phyloP scores from a whole-genome alignment of 2,888 invertebrate species.

The Aplocera efformata region DNA sequence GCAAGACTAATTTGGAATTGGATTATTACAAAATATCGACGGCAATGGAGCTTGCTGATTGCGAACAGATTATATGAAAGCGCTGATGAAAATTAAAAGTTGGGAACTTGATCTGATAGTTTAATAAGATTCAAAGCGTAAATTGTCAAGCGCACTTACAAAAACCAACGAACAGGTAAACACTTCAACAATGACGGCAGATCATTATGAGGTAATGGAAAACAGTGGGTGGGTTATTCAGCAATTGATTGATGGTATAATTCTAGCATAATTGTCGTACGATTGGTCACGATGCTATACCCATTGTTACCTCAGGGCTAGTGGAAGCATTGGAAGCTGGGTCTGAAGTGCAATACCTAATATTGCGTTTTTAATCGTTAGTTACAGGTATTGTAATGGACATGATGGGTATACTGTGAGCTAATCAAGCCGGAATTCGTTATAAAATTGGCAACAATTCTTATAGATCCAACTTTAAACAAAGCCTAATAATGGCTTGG shows the following conservation, averaged over 20 bases:
- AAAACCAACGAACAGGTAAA: slow-evolving; percentile 23
- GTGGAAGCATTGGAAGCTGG: slow-evolving; percentile 9
- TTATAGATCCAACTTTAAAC: too few relatives aligned
- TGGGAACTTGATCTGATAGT: slow-evolving; percentile 4
- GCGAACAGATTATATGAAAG: too few relatives aligned
- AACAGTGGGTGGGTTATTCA: slow-evolving; percentile 43
- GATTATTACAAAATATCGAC: too few relatives aligned
- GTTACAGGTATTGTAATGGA: too few relatives aligned
- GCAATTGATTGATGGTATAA: slow-evolving; percentile 71
- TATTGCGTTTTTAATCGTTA: too few relatives aligned
- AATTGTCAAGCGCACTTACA: slow-evolving; percentile 20
- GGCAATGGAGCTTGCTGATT: too few relatives aligned
- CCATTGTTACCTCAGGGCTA: slow-evolving; percentile 43
- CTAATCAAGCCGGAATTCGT: too few relatives aligned
- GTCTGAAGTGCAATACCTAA: slow-evolving; percentile 6
- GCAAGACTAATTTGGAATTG: too few relatives aligned
- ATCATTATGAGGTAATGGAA: slow-evolving; percentile 28
- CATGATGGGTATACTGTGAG: too few relatives aligned
- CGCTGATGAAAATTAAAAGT: too few relatives aligned
- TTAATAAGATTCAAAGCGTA: slow-evolving; percentile 4
- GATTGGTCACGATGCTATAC: slow-evolving; percentile 64
- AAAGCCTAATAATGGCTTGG: too few relatives aligned
- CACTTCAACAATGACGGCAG: slow-evolving; percentile 24
- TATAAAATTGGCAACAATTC: too few relatives aligned
- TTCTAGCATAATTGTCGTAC: slow-evolving; percentile 63